Evolutionary conservation across 2,888 invertebrate genomes (phyloP).

Genomic region (Philereme vetulata): DNA sequence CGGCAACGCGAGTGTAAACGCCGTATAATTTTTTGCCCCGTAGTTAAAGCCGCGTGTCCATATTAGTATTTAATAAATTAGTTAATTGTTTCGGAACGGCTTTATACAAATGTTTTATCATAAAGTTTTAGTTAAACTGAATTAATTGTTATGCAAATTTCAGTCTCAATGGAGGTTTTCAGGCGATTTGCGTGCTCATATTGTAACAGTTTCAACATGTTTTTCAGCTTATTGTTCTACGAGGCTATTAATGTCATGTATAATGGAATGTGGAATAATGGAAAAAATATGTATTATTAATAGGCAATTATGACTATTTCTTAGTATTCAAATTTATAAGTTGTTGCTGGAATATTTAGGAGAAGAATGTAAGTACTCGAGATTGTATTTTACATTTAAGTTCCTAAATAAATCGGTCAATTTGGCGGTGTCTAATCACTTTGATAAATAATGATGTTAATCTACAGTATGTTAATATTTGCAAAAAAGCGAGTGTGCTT

Average conservation of each 20-base stretch:
- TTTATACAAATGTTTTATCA: slow-evolving; percentile 47
- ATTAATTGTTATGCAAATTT: slow-evolving; percentile 56
- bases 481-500: too few species aligned
- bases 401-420: too few species aligned
- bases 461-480: too few species aligned
- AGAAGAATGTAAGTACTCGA: too few species aligned
- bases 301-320: background rate
- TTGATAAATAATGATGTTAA: too few species aligned
- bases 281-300: slow-evolving; percentile 1
- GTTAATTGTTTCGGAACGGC: slow-evolving; percentile 56
- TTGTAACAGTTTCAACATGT: slow-evolving; percentile 45
- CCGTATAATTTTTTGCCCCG: too few species aligned
- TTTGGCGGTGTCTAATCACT: too few species aligned
- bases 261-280: slow-evolving; percentile 13
- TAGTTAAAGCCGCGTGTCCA: too few species aligned
- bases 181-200: slow-evolving; percentile 50
- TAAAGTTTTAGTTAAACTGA: slow-evolving; percentile 44
- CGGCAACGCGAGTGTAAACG: too few species aligned
- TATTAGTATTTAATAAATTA: slow-evolving; percentile 53
- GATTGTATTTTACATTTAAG: too few species aligned
- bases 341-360: background rate
- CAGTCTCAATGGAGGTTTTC: slow-evolving; percentile 43
- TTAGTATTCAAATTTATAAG: background rate
- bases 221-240: slow-evolving; percentile 49
- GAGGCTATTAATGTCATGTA: slow-evolving; percentile 48